Percentiles rank a stretch among this genome's conserved stretches.
phyloP scores from a whole-genome alignment of 1,140 invertebrate species.

The Lucilia sericata region DNA sequence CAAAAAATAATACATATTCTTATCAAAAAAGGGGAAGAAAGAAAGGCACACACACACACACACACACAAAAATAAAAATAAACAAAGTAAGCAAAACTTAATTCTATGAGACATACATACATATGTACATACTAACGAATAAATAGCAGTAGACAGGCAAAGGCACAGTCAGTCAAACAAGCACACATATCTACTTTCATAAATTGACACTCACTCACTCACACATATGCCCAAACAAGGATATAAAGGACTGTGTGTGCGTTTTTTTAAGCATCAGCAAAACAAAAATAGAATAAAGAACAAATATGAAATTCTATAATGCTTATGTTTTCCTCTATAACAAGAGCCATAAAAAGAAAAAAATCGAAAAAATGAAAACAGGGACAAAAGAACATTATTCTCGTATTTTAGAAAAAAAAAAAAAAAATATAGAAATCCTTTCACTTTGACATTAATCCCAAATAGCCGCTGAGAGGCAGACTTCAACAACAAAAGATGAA shows the following conservation, averaged over 20 bases:
- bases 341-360: not conserved
- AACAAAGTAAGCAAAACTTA: slow-evolving; percentile 1
- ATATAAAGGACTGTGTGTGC: not conserved
- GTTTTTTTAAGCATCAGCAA: not conserved
- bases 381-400: not conserved
- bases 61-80: not conserved
- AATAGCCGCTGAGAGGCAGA: slow-evolving; percentile 58
- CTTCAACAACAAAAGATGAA: slow-evolving; percentile 57
- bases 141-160: not conserved
- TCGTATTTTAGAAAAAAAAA: slow-evolving; percentile 48
- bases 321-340: slow-evolving; percentile 27
- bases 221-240: not conserved
- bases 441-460: slow-evolving; percentile 66
- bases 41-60: not conserved
- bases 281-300: slow-evolving; percentile 1
- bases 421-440: slow-evolving; percentile 50
- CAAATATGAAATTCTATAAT: slow-evolving; percentile 33
- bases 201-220: not conserved
- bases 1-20: not conserved
- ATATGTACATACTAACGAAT: not conserved
- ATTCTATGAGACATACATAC: not conserved
- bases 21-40: not conserved
- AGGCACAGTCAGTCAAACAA: too few relatives aligned
- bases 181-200: too few relatives aligned
- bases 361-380: not conserved